Evolutionary conservation across 2,113 vertebrate species (phyloP), one percentile per base, ranked within the genome.

Genomic region (Apodemus speciosus): DNA sequence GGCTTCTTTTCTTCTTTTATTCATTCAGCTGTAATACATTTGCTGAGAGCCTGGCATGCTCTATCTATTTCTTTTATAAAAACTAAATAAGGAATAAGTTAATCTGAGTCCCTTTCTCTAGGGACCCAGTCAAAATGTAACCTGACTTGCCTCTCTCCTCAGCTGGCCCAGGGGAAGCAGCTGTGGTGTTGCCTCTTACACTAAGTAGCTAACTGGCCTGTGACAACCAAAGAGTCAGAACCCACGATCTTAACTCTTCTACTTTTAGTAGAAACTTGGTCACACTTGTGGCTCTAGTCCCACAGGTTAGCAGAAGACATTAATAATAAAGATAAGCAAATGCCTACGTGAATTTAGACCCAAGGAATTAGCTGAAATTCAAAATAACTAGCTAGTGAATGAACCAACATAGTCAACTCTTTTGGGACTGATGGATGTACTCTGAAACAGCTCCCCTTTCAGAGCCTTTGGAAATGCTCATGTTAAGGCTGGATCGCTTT

Each of bases 401-500:
- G 62, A 71, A 2, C 9, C 80, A 87, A 90, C n/a, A 35, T 71
- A 84, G 38, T 75, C 60, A 72, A n/a, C 66, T n/a, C 11, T 86
- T 85, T 66, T 25, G 15, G 72, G 92, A 72, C 8, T 85, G 38
- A 68, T 38, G 21, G 88, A 14, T 38, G 77, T 68, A 32, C 14
- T 93, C 77, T 88, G 68, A 85, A 95, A 86, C 90, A 75, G 11
- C n/a, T 68, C 94, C 87, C 69, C 60, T 93, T 87, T 88, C 73
- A 8, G 69, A 79, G 88, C 49, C 60, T 92, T 94, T 92, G 60
- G 60, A 86, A 88, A 46, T 38, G 4, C 73, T 88, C 66, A 23
- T 51, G 62, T 53, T 88, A 72, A 92, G 83, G 84, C 46, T 35
- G 25, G 2, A 77, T 64, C 49, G 76, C 89, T 93, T 93, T 90